Evolutionary conservation across 2,113 vertebrate genomes (phyloP), one percentile per base, ranked within the genome.

Genomic region (Sceloporus undulatus): DNA sequence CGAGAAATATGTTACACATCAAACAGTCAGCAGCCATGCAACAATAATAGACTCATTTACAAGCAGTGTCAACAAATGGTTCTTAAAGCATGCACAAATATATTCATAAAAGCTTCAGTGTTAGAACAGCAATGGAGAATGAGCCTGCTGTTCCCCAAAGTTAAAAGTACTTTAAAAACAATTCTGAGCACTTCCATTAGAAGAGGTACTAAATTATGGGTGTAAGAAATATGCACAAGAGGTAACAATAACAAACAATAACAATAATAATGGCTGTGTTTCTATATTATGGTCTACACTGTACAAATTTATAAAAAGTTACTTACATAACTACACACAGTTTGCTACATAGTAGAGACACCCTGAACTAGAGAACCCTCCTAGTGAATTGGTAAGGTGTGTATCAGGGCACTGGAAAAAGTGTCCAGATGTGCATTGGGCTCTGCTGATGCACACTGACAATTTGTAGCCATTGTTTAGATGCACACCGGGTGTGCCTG

Each of bases 211-310:
- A 92, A 89, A 89, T 68, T 90, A 71, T 93, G 94, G 19, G 5
- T 94, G 89, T 92, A 94, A 94, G 2, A 75, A 94, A 89, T 85
- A 93, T 89, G 90, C 75, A 86, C 73, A 93, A 92, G 89, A 38
- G 40, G 85, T 85, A 94, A 89, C 59, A 62, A 16, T 62, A 18
- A 62, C 59, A 62, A 62, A 62, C 59, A 62, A 14, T 62, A 62
- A 48, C 2, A 48, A 48, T 7, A 62, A 62, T 62, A 16, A 16
- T 62, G 59, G 59, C 4, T 62, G 59, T 62, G 11, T 14, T 62
- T 62, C 18, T 62, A 18, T 18, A 62, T 62, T 62, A 62, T 62
- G 59, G 18, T 62, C 59, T 62, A 62, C 11, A 62, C 16, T 18
- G 59, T 16, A 5, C 48, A 48, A 48, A 5, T 48, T 48, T 7